A percentile compares a stretch with the other conserved stretches of the same genome.
phyloP scores from a whole-genome alignment of 2,888 invertebrate species.

The Latheticus oryzae region DNA sequence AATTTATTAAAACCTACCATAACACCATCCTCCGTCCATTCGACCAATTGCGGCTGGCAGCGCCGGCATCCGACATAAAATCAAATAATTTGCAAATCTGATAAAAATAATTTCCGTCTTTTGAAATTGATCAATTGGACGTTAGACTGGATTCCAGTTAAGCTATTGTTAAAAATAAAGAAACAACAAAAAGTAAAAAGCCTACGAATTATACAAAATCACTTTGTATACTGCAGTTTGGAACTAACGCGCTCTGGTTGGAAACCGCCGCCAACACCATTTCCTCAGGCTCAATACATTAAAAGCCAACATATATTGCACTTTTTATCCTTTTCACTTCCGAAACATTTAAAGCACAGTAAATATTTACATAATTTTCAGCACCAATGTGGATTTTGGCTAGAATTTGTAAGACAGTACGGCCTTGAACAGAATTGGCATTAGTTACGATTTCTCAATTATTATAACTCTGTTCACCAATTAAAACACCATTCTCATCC shows the following conservation, averaged over 20 bases:
- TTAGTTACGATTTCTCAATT: slow-evolving; percentile 30
- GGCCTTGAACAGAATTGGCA: slow-evolving; percentile 16
- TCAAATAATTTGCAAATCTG: too few species aligned
- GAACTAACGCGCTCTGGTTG: slow-evolving; percentile 8
- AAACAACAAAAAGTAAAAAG: slow-evolving; percentile 20
- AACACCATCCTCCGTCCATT: neutral
- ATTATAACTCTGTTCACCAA: slow-evolving; percentile 52
- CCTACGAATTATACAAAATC: slow-evolving; percentile 13
- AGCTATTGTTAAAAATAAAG: slow-evolving; percentile 42
- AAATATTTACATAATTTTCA: slow-evolving; percentile 5
- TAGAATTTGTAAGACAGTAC: neutral
- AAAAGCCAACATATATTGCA: slow-evolving; percentile 37
- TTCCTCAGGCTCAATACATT: slow-evolving; percentile 29
- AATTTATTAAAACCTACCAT: slow-evolving; percentile 23
- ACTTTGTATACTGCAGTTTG: too few species aligned
- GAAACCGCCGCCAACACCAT: slow-evolving; percentile 28
- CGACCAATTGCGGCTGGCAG: too few species aligned
- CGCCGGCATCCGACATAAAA: too few species aligned
- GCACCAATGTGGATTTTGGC: slow-evolving; percentile 23
- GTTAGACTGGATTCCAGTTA: too few species aligned
- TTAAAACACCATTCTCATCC: slow-evolving; percentile 53
- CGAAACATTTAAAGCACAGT: neutral
- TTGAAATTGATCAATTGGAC: too few species aligned
- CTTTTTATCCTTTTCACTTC: too few species aligned
- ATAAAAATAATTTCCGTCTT: too few species aligned